Conservation (phyloP, 2,888 invertebrate species). For the Mechanitis messenoides region DNA sequence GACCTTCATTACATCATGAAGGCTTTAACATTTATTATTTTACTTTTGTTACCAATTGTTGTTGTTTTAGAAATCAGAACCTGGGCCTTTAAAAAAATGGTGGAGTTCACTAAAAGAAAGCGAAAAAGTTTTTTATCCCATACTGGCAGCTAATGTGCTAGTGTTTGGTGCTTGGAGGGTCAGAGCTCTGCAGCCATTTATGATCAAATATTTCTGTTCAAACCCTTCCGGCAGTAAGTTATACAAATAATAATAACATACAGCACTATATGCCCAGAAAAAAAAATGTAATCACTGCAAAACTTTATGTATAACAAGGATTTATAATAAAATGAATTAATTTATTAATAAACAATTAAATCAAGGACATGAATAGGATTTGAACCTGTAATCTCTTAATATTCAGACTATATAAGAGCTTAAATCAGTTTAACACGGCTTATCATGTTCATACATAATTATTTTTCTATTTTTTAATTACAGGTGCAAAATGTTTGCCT, state of each 20-base stretch:
- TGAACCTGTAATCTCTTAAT: too few species aligned
- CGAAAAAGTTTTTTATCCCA: slow-evolving; percentile 86
- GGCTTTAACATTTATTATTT: not conserved
- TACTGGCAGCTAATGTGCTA: slow-evolving; percentile 84
- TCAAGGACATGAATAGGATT: too few species aligned
- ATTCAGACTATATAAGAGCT: too few species aligned
- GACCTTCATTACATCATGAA: not conserved
- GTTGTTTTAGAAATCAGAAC: slow-evolving; percentile 51
- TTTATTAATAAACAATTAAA: too few species aligned
- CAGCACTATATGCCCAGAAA: too few species aligned
- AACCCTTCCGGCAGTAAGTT: slow-evolving; percentile 85
- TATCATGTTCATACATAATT: too few species aligned
- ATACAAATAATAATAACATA: not conserved
- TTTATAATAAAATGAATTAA: too few species aligned
- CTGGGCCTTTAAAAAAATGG: slow-evolving; percentile 73
- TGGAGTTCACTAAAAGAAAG: slow-evolving; percentile 85
- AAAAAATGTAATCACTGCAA: too few species aligned
- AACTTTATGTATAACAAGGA: too few species aligned
- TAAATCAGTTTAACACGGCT: too few species aligned
- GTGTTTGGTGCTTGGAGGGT: slow-evolving; percentile 91
- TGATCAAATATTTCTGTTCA: slow-evolving; percentile 91
- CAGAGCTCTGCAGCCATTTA: slow-evolving; percentile 80
- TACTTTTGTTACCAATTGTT: not conserved
- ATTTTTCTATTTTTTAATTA: slow-evolving; percentile 33
- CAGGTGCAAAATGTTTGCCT: slow-evolving; percentile 86